Evolutionary conservation across 2,797 vertebrate species (phyloP).

Genomic region (Strix occidentalis): DNA sequence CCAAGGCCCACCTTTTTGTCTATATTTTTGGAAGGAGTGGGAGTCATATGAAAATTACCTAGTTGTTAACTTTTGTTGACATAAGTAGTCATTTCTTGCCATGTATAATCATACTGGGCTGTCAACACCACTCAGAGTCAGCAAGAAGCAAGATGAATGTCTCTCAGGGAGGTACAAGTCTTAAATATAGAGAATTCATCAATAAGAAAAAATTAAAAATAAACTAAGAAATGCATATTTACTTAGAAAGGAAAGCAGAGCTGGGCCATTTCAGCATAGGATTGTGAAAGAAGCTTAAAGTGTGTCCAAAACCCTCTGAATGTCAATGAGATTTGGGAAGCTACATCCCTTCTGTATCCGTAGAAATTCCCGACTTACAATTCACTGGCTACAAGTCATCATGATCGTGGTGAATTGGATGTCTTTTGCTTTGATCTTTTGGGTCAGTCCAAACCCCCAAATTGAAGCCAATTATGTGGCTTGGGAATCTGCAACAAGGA

Average conservation of each 20-base stretch:
- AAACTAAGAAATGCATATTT: background rate
- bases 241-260: background rate
- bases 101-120: background rate
- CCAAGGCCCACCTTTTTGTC: background rate
- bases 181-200: background rate
- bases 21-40: background rate
- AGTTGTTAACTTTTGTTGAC: background rate
- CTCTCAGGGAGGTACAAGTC: background rate
- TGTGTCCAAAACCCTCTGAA: background rate
- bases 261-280: background rate
- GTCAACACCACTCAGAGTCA: background rate
- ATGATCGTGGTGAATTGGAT: background rate
- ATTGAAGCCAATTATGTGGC: background rate
- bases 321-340: background rate
- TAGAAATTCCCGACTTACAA: background rate
- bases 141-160: background rate
- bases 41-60: background rate
- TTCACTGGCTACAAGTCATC: background rate
- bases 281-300: background rate
- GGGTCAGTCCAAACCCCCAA: background rate
- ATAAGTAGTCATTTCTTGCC: background rate
- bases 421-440: slow-evolving; percentile 32
- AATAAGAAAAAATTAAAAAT: background rate
- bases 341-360: background rate
- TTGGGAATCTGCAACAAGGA: background rate